Evolutionary conservation across 2,113 vertebrate genomes (phyloP).

Genomic region (Erythrocebus patas): DNA sequence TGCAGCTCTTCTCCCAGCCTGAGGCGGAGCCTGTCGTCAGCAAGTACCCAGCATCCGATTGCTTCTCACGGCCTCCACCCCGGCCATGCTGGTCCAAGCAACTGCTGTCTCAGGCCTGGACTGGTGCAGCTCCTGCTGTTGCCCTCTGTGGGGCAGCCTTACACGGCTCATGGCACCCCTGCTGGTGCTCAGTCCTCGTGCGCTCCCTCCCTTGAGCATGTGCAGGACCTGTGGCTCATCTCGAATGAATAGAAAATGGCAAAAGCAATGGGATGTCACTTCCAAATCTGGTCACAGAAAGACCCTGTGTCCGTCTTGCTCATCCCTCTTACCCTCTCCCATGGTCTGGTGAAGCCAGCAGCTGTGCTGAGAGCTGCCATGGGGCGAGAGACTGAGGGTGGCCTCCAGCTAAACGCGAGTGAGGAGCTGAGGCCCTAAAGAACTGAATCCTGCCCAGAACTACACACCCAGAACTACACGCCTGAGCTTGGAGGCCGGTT

Average conservation of each 20-base stretch:
- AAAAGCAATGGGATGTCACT: neutral
- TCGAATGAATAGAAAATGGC: fast-evolving
- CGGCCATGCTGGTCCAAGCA: neutral
- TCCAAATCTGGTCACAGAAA: fast-evolving
- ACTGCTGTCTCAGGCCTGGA: neutral
- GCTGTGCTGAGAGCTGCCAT: neutral
- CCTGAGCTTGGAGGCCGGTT: neutral
- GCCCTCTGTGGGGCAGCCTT: neutral
- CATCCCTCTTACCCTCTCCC: neutral
- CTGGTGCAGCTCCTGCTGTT: fast-evolving
- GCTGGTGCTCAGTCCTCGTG: neutral
- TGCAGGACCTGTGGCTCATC: neutral
- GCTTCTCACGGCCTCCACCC: neutral
- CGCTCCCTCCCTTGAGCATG: no score
- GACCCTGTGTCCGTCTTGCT: fast-evolving
- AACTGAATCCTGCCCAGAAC: neutral
- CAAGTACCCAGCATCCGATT: no score
- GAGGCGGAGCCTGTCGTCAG: neutral
- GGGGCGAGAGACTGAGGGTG: neutral
- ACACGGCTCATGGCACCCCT: fast-evolving
- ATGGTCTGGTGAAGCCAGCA: neutral
- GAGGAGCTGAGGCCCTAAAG: neutral
- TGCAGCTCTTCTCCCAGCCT: neutral
- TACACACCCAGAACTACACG: fast-evolving
- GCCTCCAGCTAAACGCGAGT: neutral